These are phyloP conservation scores for Pasiphila rectangulata DNA, from an alignment of 2,888 invertebrate species.

Conservation along the genomic window DNA sequence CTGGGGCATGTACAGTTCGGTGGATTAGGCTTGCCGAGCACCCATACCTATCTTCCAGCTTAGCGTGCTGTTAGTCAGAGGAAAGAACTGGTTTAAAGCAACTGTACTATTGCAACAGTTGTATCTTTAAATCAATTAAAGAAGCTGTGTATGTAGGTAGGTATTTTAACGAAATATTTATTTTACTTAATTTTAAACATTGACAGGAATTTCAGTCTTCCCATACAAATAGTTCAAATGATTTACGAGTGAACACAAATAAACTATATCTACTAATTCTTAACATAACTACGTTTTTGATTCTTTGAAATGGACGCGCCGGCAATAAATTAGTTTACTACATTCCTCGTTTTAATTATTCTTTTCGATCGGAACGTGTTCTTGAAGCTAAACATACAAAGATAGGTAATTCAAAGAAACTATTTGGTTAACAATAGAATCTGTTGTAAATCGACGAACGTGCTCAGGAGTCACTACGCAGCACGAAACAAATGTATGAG, in stretches of 20 bases:
- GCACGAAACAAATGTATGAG: background rate
- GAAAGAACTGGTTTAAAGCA: no score
- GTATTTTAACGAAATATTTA: no score
- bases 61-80: no score
- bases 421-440: slow-evolving; percentile 17
- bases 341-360: slow-evolving; percentile 27
- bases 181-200: no score
- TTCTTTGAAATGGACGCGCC: slow-evolving; percentile 28
- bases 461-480: background rate
- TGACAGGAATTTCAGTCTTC: background rate
- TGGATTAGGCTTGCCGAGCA: no score
- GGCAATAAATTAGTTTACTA: slow-evolving; percentile 31
- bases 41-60: no score
- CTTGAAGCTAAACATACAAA: slow-evolving; percentile 23
- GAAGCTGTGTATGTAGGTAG: no score
- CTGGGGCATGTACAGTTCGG: no score
- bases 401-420: slow-evolving; percentile 20
- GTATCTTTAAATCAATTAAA: no score
- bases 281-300: slow-evolving; percentile 16
- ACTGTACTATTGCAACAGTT: no score
- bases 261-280: slow-evolving; percentile 1
- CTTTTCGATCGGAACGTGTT: slow-evolving; percentile 28
- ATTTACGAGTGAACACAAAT: background rate
- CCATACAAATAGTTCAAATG: background rate
- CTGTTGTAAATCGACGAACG: slow-evolving; percentile 8